phyloP scores from a whole-genome alignment of 2,888 invertebrate species.

The Nineta flava region DNA sequence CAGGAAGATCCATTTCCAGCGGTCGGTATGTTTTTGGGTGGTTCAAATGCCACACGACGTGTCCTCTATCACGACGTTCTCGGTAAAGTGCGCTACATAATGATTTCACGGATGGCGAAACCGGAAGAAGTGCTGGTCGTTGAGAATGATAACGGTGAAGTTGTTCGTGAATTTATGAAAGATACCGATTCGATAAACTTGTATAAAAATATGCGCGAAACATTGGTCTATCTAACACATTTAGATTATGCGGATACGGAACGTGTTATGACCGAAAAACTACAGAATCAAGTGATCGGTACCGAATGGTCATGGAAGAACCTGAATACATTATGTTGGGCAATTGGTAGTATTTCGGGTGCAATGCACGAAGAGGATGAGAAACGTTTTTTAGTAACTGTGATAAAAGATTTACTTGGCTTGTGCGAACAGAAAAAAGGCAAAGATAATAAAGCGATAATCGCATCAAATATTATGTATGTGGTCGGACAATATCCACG shows the following conservation, averaged over 20 bases:
- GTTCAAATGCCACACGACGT: constrained; percentile 38
- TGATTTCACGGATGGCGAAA: constrained; percentile 99
- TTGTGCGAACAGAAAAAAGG: constrained; percentile 96
- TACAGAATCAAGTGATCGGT: constrained; percentile 96
- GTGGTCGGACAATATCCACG: constrained; percentile 99
- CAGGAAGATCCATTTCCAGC: constrained; percentile 62
- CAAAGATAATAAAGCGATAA: constrained; percentile 99
- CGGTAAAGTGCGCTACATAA: constrained; percentile 82
- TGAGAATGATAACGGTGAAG: constrained; percentile 99
- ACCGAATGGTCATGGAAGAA: constrained; percentile 99
- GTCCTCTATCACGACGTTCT: constrained; percentile 65
- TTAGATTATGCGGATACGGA: constrained; percentile 96
- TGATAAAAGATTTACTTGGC: constrained; percentile 93
- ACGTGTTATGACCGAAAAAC: constrained; percentile 95
- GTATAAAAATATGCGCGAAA: constrained; percentile 98
- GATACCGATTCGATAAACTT: constrained; percentile 99
- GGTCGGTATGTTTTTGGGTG: constrained; percentile 17
- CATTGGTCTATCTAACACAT: constrained; percentile 94
- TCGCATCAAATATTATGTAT: constrained; percentile 99
- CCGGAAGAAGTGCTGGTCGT: constrained; percentile 99
- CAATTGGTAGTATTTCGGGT: constrained; percentile 97
- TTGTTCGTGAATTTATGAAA: constrained; percentile 98
- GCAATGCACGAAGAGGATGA: constrained; percentile 99
- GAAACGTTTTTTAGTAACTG: constrained; percentile 94
- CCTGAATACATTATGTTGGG: constrained; percentile 98